Evolutionary conservation across 2,113 vertebrate genomes (phyloP).

Genomic region (Steatornis caripensis): DNA sequence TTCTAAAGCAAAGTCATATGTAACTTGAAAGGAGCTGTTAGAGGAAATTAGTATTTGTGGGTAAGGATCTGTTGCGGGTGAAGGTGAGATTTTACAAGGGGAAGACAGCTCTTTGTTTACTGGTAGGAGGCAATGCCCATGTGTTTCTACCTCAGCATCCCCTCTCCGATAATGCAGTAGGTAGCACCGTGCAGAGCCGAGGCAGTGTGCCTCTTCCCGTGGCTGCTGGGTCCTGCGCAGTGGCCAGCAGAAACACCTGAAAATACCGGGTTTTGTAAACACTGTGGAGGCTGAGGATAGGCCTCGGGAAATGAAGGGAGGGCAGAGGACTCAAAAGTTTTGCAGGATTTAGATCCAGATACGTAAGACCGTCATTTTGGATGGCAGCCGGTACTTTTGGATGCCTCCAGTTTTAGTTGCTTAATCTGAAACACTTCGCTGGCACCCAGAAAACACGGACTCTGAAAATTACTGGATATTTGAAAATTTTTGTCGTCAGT

Average conservation of each 20-base stretch:
- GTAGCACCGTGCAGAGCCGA: background rate
- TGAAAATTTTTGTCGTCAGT: background rate
- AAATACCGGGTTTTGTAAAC: background rate
- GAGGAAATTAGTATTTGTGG: background rate
- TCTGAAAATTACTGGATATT: background rate
- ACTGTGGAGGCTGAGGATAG: background rate
- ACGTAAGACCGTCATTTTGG: background rate
- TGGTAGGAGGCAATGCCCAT: background rate
- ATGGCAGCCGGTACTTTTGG: background rate
- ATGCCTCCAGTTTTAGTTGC: background rate
- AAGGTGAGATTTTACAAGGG: background rate
- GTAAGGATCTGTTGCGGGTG: background rate
- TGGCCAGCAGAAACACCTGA: fast-evolving
- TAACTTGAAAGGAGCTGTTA: background rate
- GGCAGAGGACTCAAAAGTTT: background rate
- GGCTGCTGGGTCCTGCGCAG: background rate
- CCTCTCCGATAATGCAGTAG: fast-evolving
- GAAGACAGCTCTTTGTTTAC: background rate
- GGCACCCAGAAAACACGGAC: fast-evolving
- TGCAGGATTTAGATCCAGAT: background rate
- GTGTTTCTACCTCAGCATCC: background rate
- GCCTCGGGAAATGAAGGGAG: background rate
- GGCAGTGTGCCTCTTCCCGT: fast-evolving
- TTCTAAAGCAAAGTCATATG: background rate
- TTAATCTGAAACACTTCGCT: background rate